Percentiles rank a stretch among this genome's conserved stretches.
Evolutionary conservation across 2,888 invertebrate species (phyloP).

Genomic region (Drosophila antonietae): DNA sequence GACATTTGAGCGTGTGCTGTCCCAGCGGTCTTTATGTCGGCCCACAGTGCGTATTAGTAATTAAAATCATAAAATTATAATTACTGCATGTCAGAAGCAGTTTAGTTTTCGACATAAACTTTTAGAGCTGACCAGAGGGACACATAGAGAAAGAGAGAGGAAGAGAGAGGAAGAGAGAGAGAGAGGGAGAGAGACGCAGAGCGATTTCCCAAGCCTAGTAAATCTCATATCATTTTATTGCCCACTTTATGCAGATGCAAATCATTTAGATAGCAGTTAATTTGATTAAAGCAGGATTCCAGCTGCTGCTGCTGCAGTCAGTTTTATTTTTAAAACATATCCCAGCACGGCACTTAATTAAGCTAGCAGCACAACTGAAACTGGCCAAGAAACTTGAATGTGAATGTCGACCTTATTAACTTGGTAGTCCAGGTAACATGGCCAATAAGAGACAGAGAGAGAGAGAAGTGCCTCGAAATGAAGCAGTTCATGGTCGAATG

Average conservation of each 20-base stretch:
- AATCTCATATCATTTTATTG: neutral
- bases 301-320: neutral
- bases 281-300: conserved; percentile 33
- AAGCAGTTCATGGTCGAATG: neutral
- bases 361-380: conserved; percentile 8
- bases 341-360: neutral
- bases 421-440: conserved; percentile 14
- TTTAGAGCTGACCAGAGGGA: conserved; percentile 7
- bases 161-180: no score
- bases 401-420: conserved; percentile 19
- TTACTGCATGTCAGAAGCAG: conserved; percentile 46
- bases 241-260: conserved; percentile 7
- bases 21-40: conserved; percentile 44
- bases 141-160: neutral
- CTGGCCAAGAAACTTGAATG: conserved; percentile 32
- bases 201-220: neutral
- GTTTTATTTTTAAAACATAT: neutral
- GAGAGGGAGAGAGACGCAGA: neutral
- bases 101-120: conserved; percentile 35
- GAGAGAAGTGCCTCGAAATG: neutral
- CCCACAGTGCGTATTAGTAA: conserved; percentile 58
- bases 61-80: conserved; percentile 64
- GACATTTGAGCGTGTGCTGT: conserved; percentile 12
- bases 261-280: conserved; percentile 30
- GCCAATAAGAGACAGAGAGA: no score